These are phyloP conservation scores for Hipparchia semele DNA, from an alignment of 2,888 invertebrate species.

Conservation along the genomic window DNA sequence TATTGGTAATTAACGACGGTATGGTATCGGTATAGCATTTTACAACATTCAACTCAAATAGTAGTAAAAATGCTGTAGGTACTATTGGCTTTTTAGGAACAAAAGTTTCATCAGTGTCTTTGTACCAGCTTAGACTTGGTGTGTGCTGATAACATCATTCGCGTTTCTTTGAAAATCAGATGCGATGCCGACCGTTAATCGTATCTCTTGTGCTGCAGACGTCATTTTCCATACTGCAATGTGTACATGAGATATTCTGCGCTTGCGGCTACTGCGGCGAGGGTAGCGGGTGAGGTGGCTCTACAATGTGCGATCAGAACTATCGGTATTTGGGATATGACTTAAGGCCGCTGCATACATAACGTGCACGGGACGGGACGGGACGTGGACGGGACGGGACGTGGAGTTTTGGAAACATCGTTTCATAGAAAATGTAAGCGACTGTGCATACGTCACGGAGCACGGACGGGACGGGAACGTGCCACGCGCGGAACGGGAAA, in stretches of 20 bases:
- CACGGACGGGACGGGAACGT: too few species aligned
- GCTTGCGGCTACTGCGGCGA: not conserved
- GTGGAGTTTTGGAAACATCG: too few species aligned
- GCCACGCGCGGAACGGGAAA: too few species aligned
- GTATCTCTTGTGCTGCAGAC: not conserved
- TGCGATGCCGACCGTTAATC: not conserved
- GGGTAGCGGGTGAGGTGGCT: not conserved
- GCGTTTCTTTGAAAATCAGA: not conserved
- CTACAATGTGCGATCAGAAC: not conserved
- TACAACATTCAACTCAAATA: too few species aligned
- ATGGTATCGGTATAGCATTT: too few species aligned
- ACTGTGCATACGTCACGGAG: too few species aligned
- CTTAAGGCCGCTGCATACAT: too few species aligned
- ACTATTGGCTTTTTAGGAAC: not conserved
- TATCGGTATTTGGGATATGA: conserved; percentile 68
- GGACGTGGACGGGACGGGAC: too few species aligned
- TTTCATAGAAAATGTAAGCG: too few species aligned
- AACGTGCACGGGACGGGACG: too few species aligned
- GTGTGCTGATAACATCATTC: not conserved
- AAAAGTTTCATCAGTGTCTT: not conserved
- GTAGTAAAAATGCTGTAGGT: too few species aligned
- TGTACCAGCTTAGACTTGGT: not conserved
- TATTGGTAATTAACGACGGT: too few species aligned
- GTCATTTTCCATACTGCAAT: not conserved
- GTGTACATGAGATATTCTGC: not conserved